Evolutionary conservation across 2,113 vertebrate genomes (phyloP).

Genomic region (Coryphaenoides rupestris): DNA sequence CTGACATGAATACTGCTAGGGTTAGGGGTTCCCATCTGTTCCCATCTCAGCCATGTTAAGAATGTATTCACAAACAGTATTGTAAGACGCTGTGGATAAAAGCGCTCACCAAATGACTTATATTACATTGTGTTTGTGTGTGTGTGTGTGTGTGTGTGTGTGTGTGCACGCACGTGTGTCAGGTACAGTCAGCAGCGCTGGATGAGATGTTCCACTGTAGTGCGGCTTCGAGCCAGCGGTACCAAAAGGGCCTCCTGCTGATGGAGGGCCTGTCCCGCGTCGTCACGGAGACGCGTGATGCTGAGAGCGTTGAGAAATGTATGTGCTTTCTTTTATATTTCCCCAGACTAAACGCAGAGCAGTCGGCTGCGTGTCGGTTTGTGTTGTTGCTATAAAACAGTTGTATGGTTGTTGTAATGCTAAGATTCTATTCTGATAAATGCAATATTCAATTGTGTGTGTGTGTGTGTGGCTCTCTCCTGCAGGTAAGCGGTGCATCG

Average conservation of each 20-base stretch:
- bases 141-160: too few species aligned
- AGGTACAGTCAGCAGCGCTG: slow-evolving; percentile 90
- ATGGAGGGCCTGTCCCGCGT: slow-evolving; percentile 87
- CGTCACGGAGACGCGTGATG: slow-evolving; percentile 79
- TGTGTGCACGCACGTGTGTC: neutral
- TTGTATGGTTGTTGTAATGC: too few species aligned
- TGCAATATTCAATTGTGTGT: too few species aligned
- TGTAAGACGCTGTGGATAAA: neutral
- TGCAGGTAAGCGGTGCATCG: slow-evolving; percentile 90
- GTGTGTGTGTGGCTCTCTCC: slow-evolving; percentile 9
- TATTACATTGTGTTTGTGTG: neutral
- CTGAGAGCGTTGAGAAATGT: slow-evolving; percentile 87
- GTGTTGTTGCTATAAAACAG: too few species aligned
- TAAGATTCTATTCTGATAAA: too few species aligned
- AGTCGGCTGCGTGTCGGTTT: too few species aligned
- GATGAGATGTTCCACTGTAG: slow-evolving; percentile 93
- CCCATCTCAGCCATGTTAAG: neutral
- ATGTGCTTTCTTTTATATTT: slow-evolving; percentile 19
- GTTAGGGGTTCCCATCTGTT: neutral
- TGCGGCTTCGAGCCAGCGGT: slow-evolving; percentile 81
- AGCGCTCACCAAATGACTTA: neutral
- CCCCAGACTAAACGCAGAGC: too few species aligned
- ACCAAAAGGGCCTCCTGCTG: slow-evolving; percentile 88
- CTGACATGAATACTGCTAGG: too few species aligned
- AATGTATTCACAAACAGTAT: too few species aligned